Evolutionary conservation across 2,888 invertebrate species (phyloP), one percentile per base, ranked within the genome.

Genomic region (Molanna angustata): DNA sequence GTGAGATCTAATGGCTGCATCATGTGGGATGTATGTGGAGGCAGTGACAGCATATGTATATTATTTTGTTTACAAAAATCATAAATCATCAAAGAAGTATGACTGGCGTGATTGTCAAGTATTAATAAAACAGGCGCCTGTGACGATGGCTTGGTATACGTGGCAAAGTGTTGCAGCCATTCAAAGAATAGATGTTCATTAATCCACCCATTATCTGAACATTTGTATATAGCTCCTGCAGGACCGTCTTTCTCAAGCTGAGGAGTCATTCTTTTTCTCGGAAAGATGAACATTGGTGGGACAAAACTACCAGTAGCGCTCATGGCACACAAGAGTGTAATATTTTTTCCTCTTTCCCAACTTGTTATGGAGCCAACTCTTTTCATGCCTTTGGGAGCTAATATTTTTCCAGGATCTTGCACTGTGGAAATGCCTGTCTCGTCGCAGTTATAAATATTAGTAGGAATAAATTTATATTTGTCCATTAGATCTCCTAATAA

Each of bases 201-300:
- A 2, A 31, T 48, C 48, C 48, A 48, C 2, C 48, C 48, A 27
- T 21, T 40, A 13, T 48, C 20, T 4, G 48, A 48, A 37, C 62
- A 63, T 57, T 58, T 62, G 50, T 64, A 64, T 21, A 71, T 55
- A 4, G 69, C 64, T 27, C 66, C 66, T 55, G 63, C 50, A 56
- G 69, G 69, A 13, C 71, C 71, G 64, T 67, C 68, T 48, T 66
- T 67, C 56, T 69, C 65, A 7, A 73, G 62, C 1, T 57, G 54
- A 7, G 67, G 66, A 40, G 66, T 66, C 66, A 70, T 62, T 51
- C 69, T 66, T 57, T 72, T 66, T 19, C 71, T 49, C 6, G 35
- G 70, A 50, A 67, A 74, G 42, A 74, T 72, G 60, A 73, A 72
- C 70, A 74, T 70, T 2, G 72, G 73, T 4, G 72, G 71, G 20